Base-by-base conservation (phyloP, 2,113 vertebrate species). In the Natator depressus region DNA sequence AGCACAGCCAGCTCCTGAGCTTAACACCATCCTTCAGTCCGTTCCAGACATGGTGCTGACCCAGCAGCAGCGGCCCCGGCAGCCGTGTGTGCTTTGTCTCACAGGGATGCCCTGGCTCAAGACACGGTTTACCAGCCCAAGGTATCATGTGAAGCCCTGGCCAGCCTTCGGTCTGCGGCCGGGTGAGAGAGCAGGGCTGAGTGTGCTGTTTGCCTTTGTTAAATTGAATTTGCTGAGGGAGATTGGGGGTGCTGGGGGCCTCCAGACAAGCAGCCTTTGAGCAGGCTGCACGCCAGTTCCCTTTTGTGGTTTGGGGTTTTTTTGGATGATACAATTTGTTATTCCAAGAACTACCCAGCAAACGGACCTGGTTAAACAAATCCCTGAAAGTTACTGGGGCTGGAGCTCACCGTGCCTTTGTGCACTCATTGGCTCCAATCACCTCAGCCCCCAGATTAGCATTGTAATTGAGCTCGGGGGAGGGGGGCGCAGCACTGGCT, bases 241-340 rank as follows among this genome's bases (percentile, higher is more conserved):
- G 82, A 75, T 3, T 84, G 94, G 54, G 93, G 80, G 84, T 0
- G 2, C 1, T 0, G 76, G 87, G 72, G 51, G 88, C 92, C 89
- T 95, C 91, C 91, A 95, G 96, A 98, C 96, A 97, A 97, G 94
- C 82, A 89, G 89, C 92, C 95, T 96, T 97, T 97, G 94, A 93
- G 94, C 29, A 16, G 90, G 51, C 93, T 94, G 92, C 89, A 93
- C 96, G 65, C 90, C 0, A 75, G 91, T 95, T 93, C 87, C 80
- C 85, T 95, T 95, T 91, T 95, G 96, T 95, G 97, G 97, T 96
- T 98, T 97, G 46, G 65, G 35, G 95, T 94, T 94, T 84, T 94
- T 93, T 95, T 88, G 97, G 97, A 97, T 97, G 97, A 97, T 97
- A 95, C 92, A 91, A 87, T 97, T 96, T 97, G 95, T 97, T 97